Evolutionary conservation across 2,888 invertebrate genomes (phyloP), one percentile per base, ranked within the genome.

Genomic region (Euclidia mi): DNA sequence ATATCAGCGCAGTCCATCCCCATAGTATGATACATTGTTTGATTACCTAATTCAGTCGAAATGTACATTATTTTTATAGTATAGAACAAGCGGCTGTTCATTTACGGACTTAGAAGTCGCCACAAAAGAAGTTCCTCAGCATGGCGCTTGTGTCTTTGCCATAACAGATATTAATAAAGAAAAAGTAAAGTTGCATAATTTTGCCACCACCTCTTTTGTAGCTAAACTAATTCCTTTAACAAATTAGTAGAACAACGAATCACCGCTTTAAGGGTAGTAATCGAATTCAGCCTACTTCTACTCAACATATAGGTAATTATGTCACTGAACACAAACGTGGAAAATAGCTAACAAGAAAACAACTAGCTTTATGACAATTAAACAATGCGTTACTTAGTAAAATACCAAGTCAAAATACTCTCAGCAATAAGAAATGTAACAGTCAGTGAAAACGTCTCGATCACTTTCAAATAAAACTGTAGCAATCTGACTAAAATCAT

Each of bases 21-120:
- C 79, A 78, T 76, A 74, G 78, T 81, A 79, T 69, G 73, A 65
- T 75, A 71, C 71, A 78, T 70, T 72, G 63, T 76, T 71, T 75
- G 80, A 76, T 78, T 81, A 83, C 52, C 77, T 85, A 81, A 84
- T 84, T 89, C 89, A 89, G 89, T 89, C 89, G 66, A 80, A 80
- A 78, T 71, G 67, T 76, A 73, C 73, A 75, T 67, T 71, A 63
- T 57, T 65, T 64, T 61, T 62, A 71, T 67, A 51, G 25, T 32
- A 38, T 43, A 48, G 11, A 15, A 18, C 6, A 42, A 31, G 18
- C 58, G 25, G 52, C 9, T 11, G 12, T 32, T 7, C 34, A 34
- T 6, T 34, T 12, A 9, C 14, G 2, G 20, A 6, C 20, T 7
- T 25, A 3, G 20, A 25, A 4, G 4, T 25, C 20, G 7, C 6